phyloP scores from a whole-genome alignment of 2,888 invertebrate species.

The Leptothorax acervorum region DNA sequence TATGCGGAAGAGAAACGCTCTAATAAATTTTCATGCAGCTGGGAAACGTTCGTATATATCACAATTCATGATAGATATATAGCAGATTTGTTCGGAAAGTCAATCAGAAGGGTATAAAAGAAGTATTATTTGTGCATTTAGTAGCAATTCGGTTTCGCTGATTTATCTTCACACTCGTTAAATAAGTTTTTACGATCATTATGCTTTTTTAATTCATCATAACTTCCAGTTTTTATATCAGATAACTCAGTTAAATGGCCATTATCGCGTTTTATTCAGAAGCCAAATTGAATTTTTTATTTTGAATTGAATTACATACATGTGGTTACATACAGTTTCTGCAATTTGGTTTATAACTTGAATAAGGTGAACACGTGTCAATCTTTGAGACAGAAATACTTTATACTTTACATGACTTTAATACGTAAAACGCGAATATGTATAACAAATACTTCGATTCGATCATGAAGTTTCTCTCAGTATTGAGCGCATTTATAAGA shows the following conservation, averaged over 20 bases:
- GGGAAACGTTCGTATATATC: background rate
- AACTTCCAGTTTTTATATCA: constrained; percentile 1
- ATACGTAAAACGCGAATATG: background rate
- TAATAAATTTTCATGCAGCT: background rate
- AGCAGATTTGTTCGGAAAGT: background rate
- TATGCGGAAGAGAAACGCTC: background rate
- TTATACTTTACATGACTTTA: background rate
- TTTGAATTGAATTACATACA: background rate
- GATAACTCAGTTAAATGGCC: background rate
- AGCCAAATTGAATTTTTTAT: constrained; percentile 15
- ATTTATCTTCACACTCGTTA: background rate
- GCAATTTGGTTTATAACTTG: background rate
- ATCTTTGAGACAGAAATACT: background rate
- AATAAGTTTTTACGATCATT: constrained; percentile 5
- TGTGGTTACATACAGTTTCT: background rate
- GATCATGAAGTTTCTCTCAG: background rate
- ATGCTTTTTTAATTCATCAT: background rate
- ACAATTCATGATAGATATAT: background rate
- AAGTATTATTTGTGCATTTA: constrained; percentile 8
- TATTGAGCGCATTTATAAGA: background rate
- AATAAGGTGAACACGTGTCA: background rate
- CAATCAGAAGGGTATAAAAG: background rate
- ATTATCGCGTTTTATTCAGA: background rate
- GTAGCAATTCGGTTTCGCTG: background rate
- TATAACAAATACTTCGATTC: background rate